These are phyloP conservation scores for Axea sp. DNA, from an alignment of 2,888 invertebrate genomes.

Conservation along the genomic window DNA sequence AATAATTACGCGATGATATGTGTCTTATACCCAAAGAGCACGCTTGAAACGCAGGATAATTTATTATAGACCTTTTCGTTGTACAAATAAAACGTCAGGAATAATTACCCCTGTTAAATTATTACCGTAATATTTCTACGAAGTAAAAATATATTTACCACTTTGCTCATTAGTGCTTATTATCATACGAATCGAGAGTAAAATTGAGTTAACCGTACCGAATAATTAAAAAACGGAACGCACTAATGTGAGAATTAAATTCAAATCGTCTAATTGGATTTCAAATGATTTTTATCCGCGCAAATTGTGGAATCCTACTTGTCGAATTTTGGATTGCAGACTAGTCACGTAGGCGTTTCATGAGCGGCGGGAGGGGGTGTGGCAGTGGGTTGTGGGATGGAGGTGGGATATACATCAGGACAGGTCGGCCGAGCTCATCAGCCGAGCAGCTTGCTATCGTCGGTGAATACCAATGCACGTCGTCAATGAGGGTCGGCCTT, in stretches of 20 bases:
- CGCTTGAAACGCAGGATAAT: too few species aligned
- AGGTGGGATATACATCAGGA: slow-evolving; percentile 51
- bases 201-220: not conserved
- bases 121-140: too few species aligned
- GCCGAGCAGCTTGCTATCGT: slow-evolving; percentile 46
- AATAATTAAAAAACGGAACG: not conserved
- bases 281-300: slow-evolving; percentile 12
- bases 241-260: slow-evolving; percentile 12
- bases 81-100: too few species aligned
- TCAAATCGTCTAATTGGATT: slow-evolving; percentile 37
- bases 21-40: too few species aligned
- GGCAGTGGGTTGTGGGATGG: slow-evolving; percentile 14
- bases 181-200: not conserved
- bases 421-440: slow-evolving; percentile 56
- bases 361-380: slow-evolving; percentile 1
- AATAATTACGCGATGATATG: too few species aligned
- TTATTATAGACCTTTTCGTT: too few species aligned
- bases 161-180: not conserved
- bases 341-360: slow-evolving; percentile 55
- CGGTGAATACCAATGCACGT: slow-evolving; percentile 57
- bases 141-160: not conserved
- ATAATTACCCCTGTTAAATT: not conserved
- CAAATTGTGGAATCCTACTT: slow-evolving; percentile 36
- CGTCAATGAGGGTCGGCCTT: slow-evolving; percentile 58
- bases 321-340: slow-evolving; percentile 49